Conservation (phyloP, 2,113 vertebrate genomes). For the Erinaceus europaeus region DNA sequence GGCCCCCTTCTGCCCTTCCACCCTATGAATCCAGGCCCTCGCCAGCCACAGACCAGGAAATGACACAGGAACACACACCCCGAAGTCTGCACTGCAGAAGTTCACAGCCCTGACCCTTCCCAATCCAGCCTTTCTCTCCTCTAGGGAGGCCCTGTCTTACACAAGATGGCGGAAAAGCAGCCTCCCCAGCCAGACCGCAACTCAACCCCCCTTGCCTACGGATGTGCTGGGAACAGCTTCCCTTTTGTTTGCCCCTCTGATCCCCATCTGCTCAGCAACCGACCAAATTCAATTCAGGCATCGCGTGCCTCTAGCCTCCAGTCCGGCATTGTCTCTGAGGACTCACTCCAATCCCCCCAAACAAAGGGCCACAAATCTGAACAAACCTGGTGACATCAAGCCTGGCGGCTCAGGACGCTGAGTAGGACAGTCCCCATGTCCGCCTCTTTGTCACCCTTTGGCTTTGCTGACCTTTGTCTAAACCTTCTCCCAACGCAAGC, state of each 20-base stretch:
- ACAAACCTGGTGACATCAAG: constrained; percentile 84
- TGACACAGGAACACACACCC: background rate
- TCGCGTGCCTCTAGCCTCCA: constrained; percentile 49
- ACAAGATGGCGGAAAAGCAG: background rate
- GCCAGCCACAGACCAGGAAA: background rate
- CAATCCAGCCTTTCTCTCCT: background rate
- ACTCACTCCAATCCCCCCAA: constrained; percentile 74
- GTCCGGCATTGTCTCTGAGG: constrained; percentile 79
- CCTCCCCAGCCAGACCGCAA: background rate
- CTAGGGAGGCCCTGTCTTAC: background rate
- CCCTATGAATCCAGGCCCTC: background rate
- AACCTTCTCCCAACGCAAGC: background rate
- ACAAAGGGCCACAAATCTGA: constrained; percentile 83
- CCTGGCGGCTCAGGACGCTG: constrained; percentile 75
- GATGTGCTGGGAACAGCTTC: constrained; percentile 83
- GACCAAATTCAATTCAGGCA: constrained; percentile 79
- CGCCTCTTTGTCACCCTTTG: constrained; percentile 46
- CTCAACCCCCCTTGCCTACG: constrained; percentile 76
- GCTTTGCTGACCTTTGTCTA: constrained; percentile 68
- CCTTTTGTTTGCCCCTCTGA: constrained; percentile 83
- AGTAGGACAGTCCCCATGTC: constrained; percentile 69
- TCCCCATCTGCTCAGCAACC: constrained; percentile 81
- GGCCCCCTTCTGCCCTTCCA: background rate
- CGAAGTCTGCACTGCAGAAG: background rate
- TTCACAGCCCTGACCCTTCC: background rate